phyloP scores from a whole-genome alignment of 1,140 invertebrate species.

The Diuraphis noxia region DNA sequence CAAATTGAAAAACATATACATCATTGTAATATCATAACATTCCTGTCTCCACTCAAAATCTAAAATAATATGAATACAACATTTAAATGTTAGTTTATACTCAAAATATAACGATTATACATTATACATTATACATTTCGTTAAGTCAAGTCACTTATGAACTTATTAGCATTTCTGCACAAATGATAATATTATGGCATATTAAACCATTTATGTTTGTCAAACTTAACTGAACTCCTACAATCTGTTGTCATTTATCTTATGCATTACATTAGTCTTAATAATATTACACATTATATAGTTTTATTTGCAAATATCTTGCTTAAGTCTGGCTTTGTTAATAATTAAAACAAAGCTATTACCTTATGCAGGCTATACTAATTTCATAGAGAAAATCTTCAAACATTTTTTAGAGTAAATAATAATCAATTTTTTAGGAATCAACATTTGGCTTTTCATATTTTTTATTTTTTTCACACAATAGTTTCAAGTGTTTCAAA shows the following conservation, averaged over 20 bases:
- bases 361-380: neutral
- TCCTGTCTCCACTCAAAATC: neutral
- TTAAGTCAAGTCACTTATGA: neutral
- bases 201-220: neutral
- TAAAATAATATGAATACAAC: neutral
- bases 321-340: neutral
- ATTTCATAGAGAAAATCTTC: neutral
- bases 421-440: neutral
- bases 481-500: neutral
- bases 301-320: neutral
- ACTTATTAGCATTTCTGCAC: conserved; percentile 1
- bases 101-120: neutral
- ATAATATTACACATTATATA: neutral
- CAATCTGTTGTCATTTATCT: neutral
- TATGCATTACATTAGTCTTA: neutral
- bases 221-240: neutral
- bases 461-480: neutral
- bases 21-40: neutral
- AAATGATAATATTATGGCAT: conserved; percentile 5
- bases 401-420: neutral
- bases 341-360: neutral
- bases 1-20: neutral
- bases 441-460: neutral
- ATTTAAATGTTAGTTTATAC: neutral
- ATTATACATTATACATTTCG: neutral